A percentile compares a stretch with the other conserved stretches of the same genome.
Conservation (phyloP, 2,113 vertebrate genomes). For the Hystrix brachyura region DNA sequence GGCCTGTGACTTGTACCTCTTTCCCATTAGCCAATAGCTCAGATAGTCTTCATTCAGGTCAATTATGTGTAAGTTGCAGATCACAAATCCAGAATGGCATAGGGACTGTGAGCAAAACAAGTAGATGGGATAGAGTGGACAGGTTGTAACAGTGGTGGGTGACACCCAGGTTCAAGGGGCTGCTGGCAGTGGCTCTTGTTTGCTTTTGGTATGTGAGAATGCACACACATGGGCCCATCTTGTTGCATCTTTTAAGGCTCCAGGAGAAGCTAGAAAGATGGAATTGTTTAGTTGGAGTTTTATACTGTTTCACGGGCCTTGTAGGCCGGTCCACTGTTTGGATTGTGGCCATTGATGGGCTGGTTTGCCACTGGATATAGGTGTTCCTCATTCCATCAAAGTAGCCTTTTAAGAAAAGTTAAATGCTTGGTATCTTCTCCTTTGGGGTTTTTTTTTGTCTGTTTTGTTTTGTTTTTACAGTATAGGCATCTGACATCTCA, state of each 20-base stretch:
- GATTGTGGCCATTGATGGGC: rapidly evolving
- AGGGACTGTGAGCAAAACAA: background rate
- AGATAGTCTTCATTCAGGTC: background rate
- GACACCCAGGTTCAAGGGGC: background rate
- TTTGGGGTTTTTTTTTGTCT: background rate
- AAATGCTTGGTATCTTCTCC: background rate
- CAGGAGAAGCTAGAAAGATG: background rate
- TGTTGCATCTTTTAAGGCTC: background rate
- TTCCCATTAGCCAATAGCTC: background rate
- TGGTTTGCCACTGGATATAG: background rate
- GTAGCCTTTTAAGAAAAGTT: background rate
- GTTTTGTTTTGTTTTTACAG: background rate
- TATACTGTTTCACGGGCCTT: rapidly evolving
- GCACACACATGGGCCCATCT: background rate
- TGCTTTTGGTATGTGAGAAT: background rate
- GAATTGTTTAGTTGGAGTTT: background rate
- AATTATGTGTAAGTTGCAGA: background rate
- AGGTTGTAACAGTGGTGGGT: rapidly evolving
- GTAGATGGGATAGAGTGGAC: background rate
- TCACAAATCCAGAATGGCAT: rapidly evolving
- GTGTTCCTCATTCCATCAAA: background rate
- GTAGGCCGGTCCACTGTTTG: background rate
- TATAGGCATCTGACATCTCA: too few relatives aligned
- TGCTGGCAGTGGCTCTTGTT: background rate
- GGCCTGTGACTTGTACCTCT: background rate